Percentiles rank a stretch among this genome's conserved stretches.
These are phyloP conservation scores for Chrysolina americana DNA, from an alignment of 2,888 invertebrate genomes.

Conservation along the genomic window DNA sequence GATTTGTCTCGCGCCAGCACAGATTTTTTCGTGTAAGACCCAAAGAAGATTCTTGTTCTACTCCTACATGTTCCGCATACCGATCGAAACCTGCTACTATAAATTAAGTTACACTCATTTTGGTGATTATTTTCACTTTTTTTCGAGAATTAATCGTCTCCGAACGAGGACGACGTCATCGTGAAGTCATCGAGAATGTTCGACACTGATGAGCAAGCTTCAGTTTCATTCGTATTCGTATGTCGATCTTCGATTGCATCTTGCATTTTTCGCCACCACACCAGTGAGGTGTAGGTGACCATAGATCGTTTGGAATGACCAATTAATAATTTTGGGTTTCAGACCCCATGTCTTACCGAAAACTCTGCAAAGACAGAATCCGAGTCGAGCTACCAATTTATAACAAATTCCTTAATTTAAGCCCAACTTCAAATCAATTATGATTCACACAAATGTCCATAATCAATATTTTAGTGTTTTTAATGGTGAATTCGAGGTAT, in stretches of 20 bases:
- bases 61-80: conserved; percentile 48
- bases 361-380: too few species aligned
- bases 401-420: neutral
- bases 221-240: neutral
- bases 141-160: conserved; percentile 14
- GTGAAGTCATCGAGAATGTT: neutral
- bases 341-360: too few species aligned
- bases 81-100: conserved; percentile 39
- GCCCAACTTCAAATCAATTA: neutral
- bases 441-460: too few species aligned
- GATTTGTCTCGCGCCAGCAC: conserved; percentile 24
- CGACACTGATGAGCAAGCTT: neutral
- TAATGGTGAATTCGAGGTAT: neutral
- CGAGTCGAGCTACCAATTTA: too few species aligned
- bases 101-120: conserved; percentile 42
- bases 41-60: conserved; percentile 29
- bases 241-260: too few species aligned
- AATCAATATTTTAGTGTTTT: neutral
- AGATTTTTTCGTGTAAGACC: conserved; percentile 29
- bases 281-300: too few species aligned
- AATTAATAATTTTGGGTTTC: too few species aligned
- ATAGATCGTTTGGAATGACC: too few species aligned
- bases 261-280: too few species aligned
- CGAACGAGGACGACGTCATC: conserved; percentile 14
- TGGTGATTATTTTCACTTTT: conserved; percentile 26